Conservation (phyloP, 2,113 vertebrate genomes). For the Saccopteryx leptura region DNA sequence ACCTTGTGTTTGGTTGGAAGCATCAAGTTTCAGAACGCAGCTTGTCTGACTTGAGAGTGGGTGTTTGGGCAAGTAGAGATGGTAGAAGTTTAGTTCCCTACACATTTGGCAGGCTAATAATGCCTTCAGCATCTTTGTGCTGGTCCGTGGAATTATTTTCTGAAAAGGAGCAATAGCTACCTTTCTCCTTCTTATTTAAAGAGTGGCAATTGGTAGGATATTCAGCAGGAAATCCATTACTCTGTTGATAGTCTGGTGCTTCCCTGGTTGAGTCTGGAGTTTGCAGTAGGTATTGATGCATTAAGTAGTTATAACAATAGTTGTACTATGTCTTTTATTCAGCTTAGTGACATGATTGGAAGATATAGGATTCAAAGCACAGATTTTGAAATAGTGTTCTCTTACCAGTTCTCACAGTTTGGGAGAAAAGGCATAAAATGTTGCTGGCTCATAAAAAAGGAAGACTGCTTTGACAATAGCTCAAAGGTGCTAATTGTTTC, state of each 20-base stretch:
- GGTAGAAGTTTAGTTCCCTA: background rate
- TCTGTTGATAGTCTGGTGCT: background rate
- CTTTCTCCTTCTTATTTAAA: slow-evolving; percentile 58
- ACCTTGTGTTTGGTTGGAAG: slow-evolving; percentile 56
- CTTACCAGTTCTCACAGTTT: background rate
- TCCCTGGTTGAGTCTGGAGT: slow-evolving; percentile 35
- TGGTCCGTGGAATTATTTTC: slow-evolving; percentile 49
- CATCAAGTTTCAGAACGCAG: slow-evolving; percentile 1
- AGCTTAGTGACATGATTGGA: slow-evolving; percentile 25
- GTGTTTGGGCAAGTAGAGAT: background rate
- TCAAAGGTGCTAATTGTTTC: slow-evolving; percentile 69
- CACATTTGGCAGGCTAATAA: slow-evolving; percentile 16
- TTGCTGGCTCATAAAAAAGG: slow-evolving; percentile 41
- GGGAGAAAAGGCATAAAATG: background rate
- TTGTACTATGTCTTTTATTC: slow-evolving; percentile 48
- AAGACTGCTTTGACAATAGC: slow-evolving; percentile 20
- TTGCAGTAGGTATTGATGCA: slow-evolving; percentile 53
- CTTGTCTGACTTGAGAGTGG: background rate
- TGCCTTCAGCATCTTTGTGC: slow-evolving; percentile 8
- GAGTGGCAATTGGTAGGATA: slow-evolving; percentile 31
- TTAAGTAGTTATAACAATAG: slow-evolving; percentile 60
- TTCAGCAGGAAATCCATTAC: slow-evolving; percentile 65
- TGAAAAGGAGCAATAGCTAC: slow-evolving; percentile 44
- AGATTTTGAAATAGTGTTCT: slow-evolving; percentile 35
- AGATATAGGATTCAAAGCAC: slow-evolving; percentile 43